These are phyloP conservation scores for Cavia porcellus DNA, from an alignment of 2,113 vertebrate species.

Conservation along the genomic window DNA sequence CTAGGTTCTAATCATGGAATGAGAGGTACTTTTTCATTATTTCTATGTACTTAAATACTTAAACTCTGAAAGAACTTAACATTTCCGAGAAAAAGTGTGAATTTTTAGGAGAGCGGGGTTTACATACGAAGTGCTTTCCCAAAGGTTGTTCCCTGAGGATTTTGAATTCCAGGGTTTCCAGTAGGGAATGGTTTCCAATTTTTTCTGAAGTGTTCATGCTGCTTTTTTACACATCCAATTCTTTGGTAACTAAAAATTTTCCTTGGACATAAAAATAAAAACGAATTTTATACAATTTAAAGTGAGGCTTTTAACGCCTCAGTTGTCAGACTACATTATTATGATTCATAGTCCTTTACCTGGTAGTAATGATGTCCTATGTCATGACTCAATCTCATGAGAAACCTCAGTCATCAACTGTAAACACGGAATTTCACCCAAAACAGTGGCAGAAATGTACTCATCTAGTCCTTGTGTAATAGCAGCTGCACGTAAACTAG, in stretches of 20 bases:
- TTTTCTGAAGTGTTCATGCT: neutral
- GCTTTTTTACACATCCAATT: neutral
- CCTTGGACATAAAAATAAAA: neutral
- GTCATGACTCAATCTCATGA: neutral
- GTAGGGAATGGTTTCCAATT: neutral
- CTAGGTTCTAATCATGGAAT: neutral
- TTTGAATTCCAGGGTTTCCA: neutral
- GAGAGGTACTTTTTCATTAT: neutral
- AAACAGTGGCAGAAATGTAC: neutral
- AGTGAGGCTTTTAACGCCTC: neutral
- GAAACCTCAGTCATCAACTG: neutral
- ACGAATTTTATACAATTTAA: neutral
- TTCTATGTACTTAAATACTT: neutral
- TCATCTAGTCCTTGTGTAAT: neutral
- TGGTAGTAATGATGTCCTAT: neutral
- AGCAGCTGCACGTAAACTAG: neutral
- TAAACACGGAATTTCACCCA: neutral
- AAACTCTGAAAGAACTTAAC: neutral
- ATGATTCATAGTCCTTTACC: neutral
- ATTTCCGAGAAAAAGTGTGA: neutral
- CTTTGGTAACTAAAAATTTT: neutral
- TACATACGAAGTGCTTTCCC: neutral
- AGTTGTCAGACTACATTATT: neutral
- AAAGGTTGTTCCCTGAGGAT: neutral
- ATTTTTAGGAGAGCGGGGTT: neutral